These are phyloP conservation scores for Ennomos erosarius DNA, from an alignment of 2,888 invertebrate species.

Conservation along the genomic window DNA sequence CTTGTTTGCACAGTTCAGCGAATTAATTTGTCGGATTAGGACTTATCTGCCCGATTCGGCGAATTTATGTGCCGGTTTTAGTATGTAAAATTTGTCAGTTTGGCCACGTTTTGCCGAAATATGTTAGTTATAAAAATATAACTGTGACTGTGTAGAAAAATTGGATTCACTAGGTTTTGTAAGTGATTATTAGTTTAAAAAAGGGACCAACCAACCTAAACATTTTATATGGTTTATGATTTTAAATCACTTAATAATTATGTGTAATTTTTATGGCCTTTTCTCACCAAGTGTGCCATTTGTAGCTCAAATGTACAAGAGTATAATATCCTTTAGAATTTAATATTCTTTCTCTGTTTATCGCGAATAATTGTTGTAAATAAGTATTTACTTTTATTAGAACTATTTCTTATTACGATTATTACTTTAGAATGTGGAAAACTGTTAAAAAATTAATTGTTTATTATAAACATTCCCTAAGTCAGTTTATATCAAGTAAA, in stretches of 20 bases:
- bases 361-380: conserved; percentile 27
- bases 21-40: too few relatives aligned
- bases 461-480: conserved; percentile 21
- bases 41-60: too few relatives aligned
- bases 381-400: conserved; percentile 22
- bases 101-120: too few relatives aligned
- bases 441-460: conserved; percentile 7
- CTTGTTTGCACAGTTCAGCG: too few relatives aligned
- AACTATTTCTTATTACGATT: conserved; percentile 4
- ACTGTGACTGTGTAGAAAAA: background rate
- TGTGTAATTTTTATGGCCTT: background rate
- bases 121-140: too few relatives aligned
- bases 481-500: conserved; percentile 20
- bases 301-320: conserved; percentile 13
- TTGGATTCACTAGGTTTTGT: conserved; percentile 12
- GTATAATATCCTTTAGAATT: background rate
- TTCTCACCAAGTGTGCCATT: conserved; percentile 19
- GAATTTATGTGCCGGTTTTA: too few relatives aligned
- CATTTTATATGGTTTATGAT: background rate
- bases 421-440: conserved; percentile 2
- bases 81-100: too few relatives aligned
- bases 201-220: conserved; percentile 10
- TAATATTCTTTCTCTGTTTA: background rate
- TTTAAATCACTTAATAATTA: background rate
- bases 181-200: conserved; percentile 2